Evolutionary conservation across 2,888 invertebrate species (phyloP).

Genomic region (Drosophila kuntzei): DNA sequence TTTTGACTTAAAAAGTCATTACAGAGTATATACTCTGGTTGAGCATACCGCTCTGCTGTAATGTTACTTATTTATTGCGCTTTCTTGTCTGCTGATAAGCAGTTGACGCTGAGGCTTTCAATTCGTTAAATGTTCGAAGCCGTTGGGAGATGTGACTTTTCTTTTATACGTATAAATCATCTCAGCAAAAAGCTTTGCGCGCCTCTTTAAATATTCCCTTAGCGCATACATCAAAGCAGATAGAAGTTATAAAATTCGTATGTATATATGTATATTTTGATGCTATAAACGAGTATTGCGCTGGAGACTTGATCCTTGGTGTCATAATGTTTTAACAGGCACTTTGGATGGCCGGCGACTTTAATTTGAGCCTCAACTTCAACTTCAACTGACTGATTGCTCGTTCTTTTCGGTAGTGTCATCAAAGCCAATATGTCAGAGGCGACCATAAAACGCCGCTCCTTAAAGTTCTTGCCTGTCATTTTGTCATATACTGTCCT

Average conservation of each 20-base stretch:
- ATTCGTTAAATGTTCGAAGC: slow-evolving; percentile 39
- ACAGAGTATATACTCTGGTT: slow-evolving; percentile 9
- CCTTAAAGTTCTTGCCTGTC: slow-evolving; percentile 40
- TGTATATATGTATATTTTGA: slow-evolving; percentile 1
- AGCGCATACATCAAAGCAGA: slow-evolving; percentile 59
- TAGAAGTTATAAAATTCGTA: slow-evolving; percentile 24
- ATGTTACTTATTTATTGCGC: slow-evolving; percentile 7
- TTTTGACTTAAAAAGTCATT: neutral
- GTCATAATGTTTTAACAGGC: slow-evolving; percentile 77
- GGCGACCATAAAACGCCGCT: slow-evolving; percentile 52
- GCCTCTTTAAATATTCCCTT: slow-evolving; percentile 65
- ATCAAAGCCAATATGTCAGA: slow-evolving; percentile 43
- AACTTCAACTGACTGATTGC: slow-evolving; percentile 61
- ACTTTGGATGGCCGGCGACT: slow-evolving; percentile 58
- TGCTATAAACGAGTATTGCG: slow-evolving; percentile 17
- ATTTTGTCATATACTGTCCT: slow-evolving; percentile 7
- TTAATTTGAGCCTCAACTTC: slow-evolving; percentile 21
- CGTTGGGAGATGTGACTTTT: slow-evolving; percentile 61
- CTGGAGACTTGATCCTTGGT: slow-evolving; percentile 39
- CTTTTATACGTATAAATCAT: slow-evolving; percentile 68
- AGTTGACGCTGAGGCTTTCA: slow-evolving; percentile 56
- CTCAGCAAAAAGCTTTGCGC: slow-evolving; percentile 46
- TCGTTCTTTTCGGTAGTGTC: slow-evolving; percentile 29
- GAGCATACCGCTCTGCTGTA: neutral
- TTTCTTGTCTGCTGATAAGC: slow-evolving; percentile 39